Percentiles rank a stretch among this genome's conserved stretches.
These are phyloP conservation scores for Oriolus oriolus DNA, from an alignment of 2,113 vertebrate species.

Conservation along the genomic window DNA sequence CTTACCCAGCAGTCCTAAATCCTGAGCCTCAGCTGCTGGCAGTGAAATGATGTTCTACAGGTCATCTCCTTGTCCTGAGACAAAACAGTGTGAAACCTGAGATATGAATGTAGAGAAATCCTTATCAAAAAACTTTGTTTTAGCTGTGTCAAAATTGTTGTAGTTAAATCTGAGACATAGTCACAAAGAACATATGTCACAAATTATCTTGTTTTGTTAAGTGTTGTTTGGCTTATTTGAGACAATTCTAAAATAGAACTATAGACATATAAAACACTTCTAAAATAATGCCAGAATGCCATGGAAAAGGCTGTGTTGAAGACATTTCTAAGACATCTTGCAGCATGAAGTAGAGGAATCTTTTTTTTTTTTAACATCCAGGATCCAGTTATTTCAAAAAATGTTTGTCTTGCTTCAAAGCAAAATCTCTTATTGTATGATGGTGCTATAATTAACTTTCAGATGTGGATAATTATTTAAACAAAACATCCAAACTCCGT, in stretches of 20 bases:
- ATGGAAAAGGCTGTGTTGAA: neutral
- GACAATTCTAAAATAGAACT: conserved; percentile 70
- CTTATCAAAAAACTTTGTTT: conserved; percentile 47
- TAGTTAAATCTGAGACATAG: conserved; percentile 61
- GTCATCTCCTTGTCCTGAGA: neutral
- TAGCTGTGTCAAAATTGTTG: conserved; percentile 67
- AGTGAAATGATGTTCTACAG: neutral
- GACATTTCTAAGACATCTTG: neutral
- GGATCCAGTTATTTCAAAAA: neutral
- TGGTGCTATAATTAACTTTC: neutral
- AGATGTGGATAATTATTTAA: neutral
- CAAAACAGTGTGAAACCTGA: conserved; percentile 25
- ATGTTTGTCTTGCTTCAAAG: neutral
- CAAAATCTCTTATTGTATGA: neutral
- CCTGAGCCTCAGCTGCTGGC: neutral
- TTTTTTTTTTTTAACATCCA: neutral
- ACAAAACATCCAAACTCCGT: neutral
- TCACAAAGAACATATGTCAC: conserved; percentile 73
- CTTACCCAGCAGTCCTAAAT: neutral
- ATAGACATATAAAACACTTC: conserved; percentile 54
- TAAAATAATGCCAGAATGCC: conserved; percentile 52
- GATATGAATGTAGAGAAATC: conserved; percentile 29
- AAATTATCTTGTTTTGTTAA: conserved; percentile 72
- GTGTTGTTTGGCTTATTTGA: conserved; percentile 68
- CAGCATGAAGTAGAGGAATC: neutral